Conservation (phyloP, 1,140 invertebrate genomes). For the Drosophila asahinai region DNA sequence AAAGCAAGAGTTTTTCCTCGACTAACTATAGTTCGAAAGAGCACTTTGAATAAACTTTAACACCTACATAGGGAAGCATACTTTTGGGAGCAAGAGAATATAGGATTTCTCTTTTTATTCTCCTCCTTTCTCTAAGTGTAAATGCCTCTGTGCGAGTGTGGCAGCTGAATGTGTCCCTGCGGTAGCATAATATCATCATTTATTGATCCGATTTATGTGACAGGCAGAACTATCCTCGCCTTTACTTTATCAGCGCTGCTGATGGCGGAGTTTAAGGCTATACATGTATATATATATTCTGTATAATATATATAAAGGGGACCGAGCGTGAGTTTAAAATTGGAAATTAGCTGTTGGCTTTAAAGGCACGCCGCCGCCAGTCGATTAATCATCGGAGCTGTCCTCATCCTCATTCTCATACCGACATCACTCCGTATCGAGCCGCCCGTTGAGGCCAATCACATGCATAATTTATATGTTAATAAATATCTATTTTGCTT, state of each 20-base stretch:
- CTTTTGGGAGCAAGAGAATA: too few relatives aligned
- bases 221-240: slow-evolving; percentile 77
- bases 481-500: slow-evolving; percentile 83
- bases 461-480: slow-evolving; percentile 83
- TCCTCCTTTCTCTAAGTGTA: background rate
- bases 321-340: slow-evolving; percentile 24
- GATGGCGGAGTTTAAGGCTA: slow-evolving; percentile 34
- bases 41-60: background rate
- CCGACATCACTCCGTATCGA: slow-evolving; percentile 8
- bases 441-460: slow-evolving; percentile 62
- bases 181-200: slow-evolving; percentile 84
- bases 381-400: slow-evolving; percentile 69
- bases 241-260: slow-evolving; percentile 60
- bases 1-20: background rate
- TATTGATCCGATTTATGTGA: slow-evolving; percentile 84
- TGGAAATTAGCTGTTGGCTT: slow-evolving; percentile 43
- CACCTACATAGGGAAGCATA: too few relatives aligned
- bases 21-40: background rate
- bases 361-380: slow-evolving; percentile 15
- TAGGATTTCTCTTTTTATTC: background rate
- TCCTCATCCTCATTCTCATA: background rate
- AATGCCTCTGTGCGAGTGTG: slow-evolving; percentile 54
- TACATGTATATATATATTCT: slow-evolving; percentile 12
- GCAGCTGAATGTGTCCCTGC: slow-evolving; percentile 78
- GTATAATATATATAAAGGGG: background rate